Conservation (phyloP, 2,113 vertebrate genomes). For the Oceanites oceanicus region DNA sequence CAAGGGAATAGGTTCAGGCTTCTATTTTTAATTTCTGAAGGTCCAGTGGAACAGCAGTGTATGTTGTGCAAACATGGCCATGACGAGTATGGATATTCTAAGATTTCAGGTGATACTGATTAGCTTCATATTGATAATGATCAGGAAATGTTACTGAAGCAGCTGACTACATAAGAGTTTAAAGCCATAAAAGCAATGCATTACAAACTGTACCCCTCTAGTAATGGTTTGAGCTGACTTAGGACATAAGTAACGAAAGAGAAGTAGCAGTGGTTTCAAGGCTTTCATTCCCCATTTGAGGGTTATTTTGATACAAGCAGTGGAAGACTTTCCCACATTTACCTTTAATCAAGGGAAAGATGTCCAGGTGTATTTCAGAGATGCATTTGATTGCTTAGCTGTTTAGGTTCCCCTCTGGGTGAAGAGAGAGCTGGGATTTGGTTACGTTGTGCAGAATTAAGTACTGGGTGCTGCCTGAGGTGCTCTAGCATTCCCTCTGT, state of each 20-base stretch:
- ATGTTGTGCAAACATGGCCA: neutral
- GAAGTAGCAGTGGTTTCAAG: neutral
- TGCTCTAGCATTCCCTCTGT: neutral
- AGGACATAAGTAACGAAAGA: neutral
- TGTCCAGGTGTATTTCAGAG: neutral
- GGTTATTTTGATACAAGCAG: neutral
- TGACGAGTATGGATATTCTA: neutral
- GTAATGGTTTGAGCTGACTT: neutral
- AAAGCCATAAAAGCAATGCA: neutral
- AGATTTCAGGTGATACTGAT: neutral
- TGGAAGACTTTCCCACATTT: neutral
- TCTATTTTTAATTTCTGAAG: neutral
- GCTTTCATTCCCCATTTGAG: neutral
- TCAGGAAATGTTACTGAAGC: neutral
- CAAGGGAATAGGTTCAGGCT: neutral
- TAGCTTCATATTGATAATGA: neutral
- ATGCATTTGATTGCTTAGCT: neutral
- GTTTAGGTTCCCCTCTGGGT: neutral
- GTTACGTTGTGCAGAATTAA: neutral
- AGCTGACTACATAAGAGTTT: neutral
- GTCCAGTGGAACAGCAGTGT: neutral
- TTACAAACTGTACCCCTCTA: neutral
- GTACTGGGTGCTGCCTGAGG: neutral
- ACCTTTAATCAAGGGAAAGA: neutral
- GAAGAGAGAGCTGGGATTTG: neutral